These are phyloP conservation scores for Hiodon alosoides DNA, from an alignment of 2,113 vertebrate genomes.

Conservation along the genomic window DNA sequence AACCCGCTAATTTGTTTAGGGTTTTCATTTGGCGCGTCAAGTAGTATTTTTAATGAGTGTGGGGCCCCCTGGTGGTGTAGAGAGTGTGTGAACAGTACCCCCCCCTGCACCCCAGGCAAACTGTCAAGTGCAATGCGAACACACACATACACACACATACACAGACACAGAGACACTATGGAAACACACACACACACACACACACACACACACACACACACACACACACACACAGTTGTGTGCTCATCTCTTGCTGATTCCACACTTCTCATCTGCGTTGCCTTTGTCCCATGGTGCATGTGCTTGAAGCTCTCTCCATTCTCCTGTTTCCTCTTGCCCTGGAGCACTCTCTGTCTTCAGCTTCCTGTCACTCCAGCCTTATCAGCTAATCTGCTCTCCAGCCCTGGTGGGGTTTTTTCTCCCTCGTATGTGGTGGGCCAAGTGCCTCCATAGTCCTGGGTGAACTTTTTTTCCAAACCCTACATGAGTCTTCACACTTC, in stretches of 20 bases:
- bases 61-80: constrained; percentile 21
- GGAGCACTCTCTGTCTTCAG: constrained; percentile 7
- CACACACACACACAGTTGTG: not conserved
- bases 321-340: constrained; percentile 17
- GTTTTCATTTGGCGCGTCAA: not conserved
- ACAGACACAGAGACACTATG: not conserved
- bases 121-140: not conserved
- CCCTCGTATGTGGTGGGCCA: not conserved
- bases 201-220: not conserved
- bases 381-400: constrained; percentile 13
- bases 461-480: not conserved
- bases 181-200: not conserved
- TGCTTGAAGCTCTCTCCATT: constrained; percentile 8
- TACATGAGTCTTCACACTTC: not conserved
- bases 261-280: not conserved
- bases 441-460: not conserved
- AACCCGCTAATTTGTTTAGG: not conserved
- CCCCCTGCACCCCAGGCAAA: not conserved
- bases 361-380: constrained; percentile 11
- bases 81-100: not conserved
- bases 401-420: not conserved
- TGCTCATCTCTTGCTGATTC: too few species aligned
- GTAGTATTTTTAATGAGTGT: not conserved
- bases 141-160: not conserved
- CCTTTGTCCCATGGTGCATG: not conserved